Base-by-base conservation (phyloP, 2,888 invertebrate genomes). In the Lasioglossum zephyrum region DNA sequence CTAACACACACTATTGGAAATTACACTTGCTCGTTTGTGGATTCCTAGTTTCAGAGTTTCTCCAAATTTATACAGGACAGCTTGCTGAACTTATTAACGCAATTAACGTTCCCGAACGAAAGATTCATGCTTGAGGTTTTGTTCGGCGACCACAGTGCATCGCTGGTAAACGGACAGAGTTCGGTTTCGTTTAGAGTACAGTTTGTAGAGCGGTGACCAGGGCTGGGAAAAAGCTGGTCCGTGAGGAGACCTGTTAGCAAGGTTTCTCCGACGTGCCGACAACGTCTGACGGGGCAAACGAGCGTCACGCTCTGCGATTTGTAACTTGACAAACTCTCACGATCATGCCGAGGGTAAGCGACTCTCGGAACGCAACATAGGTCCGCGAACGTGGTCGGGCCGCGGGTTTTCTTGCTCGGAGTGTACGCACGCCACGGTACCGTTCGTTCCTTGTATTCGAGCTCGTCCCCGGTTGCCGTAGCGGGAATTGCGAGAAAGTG, bases 401-500 rank as follows among this genome's bases (percentile, higher is more conserved):
- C n/a, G 57, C 57, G n/a, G 11, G n/a, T 84, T 82, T 79, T 83
- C 49, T 77, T 73, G 47, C n/a, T 44, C 60, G 66, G 79, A 74
- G 73, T 73, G 85, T 81, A 78, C 81, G 53, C 44, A 63, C 39
- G 66, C 36, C 41, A 22, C 39, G 41, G 72, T 82, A 82, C 82
- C 79, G 81, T 87, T 82, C 82, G 77, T 83, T 87, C 81, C 79
- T 79, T 72, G 77, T 81, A 81, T 72, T 47, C 63, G 77, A 73
- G 47, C 81, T 39, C 57, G 57, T 57, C n/a, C 57, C n/a, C 77
- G 36, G 36, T 80, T 81, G 79, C 79, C 82, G 57, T 85, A 91
- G 84, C 87, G 86, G 87, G 80, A 90, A 90, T 85, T 80, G 79
- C 90, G 93, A 90, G 93, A 93, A 93, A 93, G 93, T 92, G 89